A percentile compares a stretch with the other conserved stretches of the same genome.
Conservation (phyloP, 2,797 vertebrate species). For the Varecia variegata region DNA sequence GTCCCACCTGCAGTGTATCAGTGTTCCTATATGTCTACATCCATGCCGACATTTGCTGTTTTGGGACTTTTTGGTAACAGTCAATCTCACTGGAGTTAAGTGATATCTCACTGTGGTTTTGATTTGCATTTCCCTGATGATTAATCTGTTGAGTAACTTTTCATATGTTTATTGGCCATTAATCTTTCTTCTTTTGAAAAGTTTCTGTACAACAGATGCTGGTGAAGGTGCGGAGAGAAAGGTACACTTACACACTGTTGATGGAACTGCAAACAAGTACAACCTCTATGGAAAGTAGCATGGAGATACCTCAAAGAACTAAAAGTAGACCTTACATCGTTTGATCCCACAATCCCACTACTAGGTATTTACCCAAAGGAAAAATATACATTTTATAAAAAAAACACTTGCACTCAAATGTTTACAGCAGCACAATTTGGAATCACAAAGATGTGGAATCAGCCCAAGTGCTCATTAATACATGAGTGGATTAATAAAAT, state of each 20-base stretch:
- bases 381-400: neutral
- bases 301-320: neutral
- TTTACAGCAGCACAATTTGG: neutral
- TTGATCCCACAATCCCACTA: neutral
- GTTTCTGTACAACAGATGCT: neutral
- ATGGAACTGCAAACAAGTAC: neutral
- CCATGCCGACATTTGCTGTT: no score
- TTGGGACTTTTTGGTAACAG: no score
- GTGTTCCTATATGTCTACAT: no score
- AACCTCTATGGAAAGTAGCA: neutral
- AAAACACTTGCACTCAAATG: neutral
- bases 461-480: neutral
- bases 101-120: no score
- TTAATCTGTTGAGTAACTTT: no score
- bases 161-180: no score
- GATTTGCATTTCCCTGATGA: no score
- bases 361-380: neutral
- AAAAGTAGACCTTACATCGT: neutral
- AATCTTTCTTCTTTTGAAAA: no score
- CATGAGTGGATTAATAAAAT: neutral
- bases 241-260: neutral
- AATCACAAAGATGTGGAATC: neutral
- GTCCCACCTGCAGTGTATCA: no score
- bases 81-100: no score
- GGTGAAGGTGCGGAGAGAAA: no score